A percentile compares a stretch with the other conserved stretches of the same genome.
Evolutionary conservation across 2,113 vertebrate genomes (phyloP).

Genomic region (Bostrychus sinensis): DNA sequence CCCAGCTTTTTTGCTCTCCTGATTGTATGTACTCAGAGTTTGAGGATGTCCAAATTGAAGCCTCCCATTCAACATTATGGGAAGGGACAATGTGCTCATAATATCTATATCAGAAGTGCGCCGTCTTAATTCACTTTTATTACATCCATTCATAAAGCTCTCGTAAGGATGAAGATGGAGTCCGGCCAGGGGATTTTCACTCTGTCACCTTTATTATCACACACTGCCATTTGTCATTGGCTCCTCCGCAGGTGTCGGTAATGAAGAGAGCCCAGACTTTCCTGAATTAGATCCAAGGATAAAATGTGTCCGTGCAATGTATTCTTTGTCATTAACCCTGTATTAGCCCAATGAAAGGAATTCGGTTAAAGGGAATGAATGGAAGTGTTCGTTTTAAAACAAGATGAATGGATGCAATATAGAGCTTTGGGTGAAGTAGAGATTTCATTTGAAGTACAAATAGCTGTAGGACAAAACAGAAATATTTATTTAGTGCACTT

Average conservation of each 20-base stretch:
- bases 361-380: conserved; percentile 42
- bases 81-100: conserved; percentile 73
- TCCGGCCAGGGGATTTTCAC: conserved; percentile 72
- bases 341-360: conserved; percentile 28
- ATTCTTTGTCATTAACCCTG: conserved; percentile 57
- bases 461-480: not conserved
- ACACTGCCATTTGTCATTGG: conserved; percentile 72
- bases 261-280: conserved; percentile 68
- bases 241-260: conserved; percentile 65
- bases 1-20: conserved; percentile 61
- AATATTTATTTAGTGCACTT: not conserved
- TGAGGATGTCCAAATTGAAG: conserved; percentile 60
- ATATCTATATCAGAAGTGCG: conserved; percentile 74
- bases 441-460: conserved; percentile 2
- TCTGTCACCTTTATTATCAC: conserved; percentile 78
- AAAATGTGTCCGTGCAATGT: conserved; percentile 45
- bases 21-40: conserved; percentile 59
- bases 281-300: conserved; percentile 58
- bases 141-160: conserved; percentile 77
- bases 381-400: conserved; percentile 35
- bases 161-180: conserved; percentile 78
- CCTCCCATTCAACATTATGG: conserved; percentile 59
- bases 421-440: no score
- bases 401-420: conserved; percentile 25
- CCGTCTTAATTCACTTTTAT: conserved; percentile 78